Percentiles rank a stretch among this genome's conserved stretches.
These are phyloP conservation scores for Melipona bicolor DNA, from an alignment of 2,888 invertebrate genomes.

Conservation along the genomic window DNA sequence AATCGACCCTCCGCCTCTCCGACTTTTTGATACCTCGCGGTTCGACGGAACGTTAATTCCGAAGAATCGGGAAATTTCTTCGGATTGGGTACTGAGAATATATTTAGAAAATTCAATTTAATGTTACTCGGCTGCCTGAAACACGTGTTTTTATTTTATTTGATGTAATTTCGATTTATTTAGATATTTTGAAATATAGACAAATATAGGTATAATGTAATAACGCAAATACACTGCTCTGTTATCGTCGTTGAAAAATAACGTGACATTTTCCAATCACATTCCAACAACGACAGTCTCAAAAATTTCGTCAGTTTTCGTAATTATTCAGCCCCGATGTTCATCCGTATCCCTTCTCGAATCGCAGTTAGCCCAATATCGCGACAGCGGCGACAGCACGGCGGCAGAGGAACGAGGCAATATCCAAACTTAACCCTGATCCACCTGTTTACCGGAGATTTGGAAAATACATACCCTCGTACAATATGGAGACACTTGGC, in stretches of 20 bases:
- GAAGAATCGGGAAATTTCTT: background rate
- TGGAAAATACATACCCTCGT: background rate
- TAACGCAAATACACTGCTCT: too few species aligned
- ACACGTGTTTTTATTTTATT: too few species aligned
- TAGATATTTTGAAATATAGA: too few species aligned
- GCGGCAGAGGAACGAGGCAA: background rate
- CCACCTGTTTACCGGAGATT: background rate
- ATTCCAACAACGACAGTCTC: background rate
- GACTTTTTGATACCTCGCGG: background rate
- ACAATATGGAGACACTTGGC: background rate
- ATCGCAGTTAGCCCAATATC: too few species aligned
- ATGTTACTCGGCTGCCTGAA: too few species aligned
- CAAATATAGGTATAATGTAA: too few species aligned
- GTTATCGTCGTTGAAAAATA: too few species aligned
- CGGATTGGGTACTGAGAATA: background rate
- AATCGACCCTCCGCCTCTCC: background rate
- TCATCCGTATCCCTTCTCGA: background rate
- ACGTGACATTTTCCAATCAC: too few species aligned
- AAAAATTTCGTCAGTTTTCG: background rate
- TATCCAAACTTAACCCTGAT: constrained; percentile 5
- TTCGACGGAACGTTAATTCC: background rate
- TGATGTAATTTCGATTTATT: too few species aligned
- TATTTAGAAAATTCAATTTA: too few species aligned
- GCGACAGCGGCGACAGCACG: background rate
- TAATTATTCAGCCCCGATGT: background rate